A percentile compares a stretch with the other conserved stretches of the same genome.
phyloP scores from a whole-genome alignment of 1,140 invertebrate genomes.

The Ceratosolen solmsi region DNA sequence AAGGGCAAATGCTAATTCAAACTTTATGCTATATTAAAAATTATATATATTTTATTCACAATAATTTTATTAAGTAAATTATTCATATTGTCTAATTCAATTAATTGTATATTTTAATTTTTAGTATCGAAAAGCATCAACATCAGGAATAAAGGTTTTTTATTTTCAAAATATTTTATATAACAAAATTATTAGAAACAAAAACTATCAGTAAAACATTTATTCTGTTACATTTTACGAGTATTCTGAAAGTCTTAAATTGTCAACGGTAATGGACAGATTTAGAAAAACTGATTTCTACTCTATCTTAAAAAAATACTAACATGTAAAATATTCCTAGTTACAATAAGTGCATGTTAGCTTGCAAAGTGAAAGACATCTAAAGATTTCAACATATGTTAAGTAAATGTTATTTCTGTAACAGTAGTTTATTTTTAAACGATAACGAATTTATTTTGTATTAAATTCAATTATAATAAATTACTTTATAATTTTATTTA shows the following conservation, averaged over 20 bases:
- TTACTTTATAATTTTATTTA: no score
- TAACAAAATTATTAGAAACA: conserved; percentile 17
- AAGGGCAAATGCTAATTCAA: no score
- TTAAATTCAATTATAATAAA: no score
- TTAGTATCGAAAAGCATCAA: no score
- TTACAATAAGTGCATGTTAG: not conserved
- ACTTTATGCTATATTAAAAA: no score
- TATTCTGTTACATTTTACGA: not conserved
- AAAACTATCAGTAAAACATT: not conserved
- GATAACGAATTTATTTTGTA: no score
- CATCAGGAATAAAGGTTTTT: no score
- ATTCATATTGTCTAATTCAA: no score
- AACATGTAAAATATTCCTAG: not conserved
- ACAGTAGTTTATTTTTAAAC: no score
- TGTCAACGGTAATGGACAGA: not conserved
- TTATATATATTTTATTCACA: no score
- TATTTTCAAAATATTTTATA: conserved; percentile 7
- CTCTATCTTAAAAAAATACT: not conserved
- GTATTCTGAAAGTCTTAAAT: conserved; percentile 3
- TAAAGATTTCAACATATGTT: not conserved
- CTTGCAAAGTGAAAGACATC: not conserved
- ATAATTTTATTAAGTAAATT: no score
- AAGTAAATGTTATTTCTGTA: not conserved
- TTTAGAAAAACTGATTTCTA: not conserved
- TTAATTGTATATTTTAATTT: no score